Conservation (phyloP, 2,888 invertebrate species). For the Pseudanteris insignis region DNA sequence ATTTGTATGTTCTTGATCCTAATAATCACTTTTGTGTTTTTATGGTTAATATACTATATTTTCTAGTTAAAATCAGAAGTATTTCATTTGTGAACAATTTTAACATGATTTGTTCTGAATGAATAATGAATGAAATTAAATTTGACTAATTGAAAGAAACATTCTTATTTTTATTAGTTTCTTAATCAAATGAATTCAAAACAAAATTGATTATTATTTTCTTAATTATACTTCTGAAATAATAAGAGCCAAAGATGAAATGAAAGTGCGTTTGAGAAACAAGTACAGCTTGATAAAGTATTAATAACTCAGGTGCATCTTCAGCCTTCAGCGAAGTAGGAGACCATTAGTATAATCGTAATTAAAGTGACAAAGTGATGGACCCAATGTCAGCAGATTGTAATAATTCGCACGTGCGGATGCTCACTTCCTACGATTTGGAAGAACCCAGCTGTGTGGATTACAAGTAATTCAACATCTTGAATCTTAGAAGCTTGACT, state of each 20-base stretch:
- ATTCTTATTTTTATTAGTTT: too few species aligned
- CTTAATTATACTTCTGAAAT: too few species aligned
- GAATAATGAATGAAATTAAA: too few species aligned
- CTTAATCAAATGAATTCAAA: too few species aligned
- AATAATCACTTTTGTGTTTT: too few species aligned
- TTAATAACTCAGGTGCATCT: slow-evolving; percentile 26
- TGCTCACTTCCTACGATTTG: slow-evolving; percentile 25
- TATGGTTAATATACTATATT: too few species aligned
- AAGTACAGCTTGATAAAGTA: slow-evolving; percentile 25
- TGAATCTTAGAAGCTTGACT: slow-evolving; percentile 34
- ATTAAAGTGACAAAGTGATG: slow-evolving; percentile 42
- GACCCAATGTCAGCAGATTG: slow-evolving; percentile 35
- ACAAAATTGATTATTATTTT: too few species aligned
- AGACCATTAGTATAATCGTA: slow-evolving; percentile 37
- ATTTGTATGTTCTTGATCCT: too few species aligned
- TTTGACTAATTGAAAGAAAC: too few species aligned
- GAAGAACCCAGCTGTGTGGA: slow-evolving; percentile 37
- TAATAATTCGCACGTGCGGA: slow-evolving; percentile 41
- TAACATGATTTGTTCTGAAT: too few species aligned
- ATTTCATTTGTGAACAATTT: too few species aligned
- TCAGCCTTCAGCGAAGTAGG: background rate
- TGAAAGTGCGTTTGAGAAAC: slow-evolving; percentile 10
- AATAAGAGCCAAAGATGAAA: background rate
- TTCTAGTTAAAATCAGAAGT: too few species aligned
- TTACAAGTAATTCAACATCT: slow-evolving; percentile 38